phyloP scores from a whole-genome alignment of 2,888 invertebrate species.

The Mythimna ferrago region DNA sequence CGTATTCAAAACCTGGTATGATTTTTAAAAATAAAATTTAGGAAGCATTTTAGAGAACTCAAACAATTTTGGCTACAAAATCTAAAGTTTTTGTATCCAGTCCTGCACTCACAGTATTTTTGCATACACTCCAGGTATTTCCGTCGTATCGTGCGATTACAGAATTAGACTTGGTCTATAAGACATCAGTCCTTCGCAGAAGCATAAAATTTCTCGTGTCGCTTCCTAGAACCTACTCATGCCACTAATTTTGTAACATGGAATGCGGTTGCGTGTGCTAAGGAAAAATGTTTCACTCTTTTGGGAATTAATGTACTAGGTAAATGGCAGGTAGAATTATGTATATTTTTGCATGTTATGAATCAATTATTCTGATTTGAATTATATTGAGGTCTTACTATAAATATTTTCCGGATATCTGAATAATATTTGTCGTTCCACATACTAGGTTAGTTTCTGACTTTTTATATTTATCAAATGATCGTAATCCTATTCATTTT shows the following conservation, averaged over 20 bases:
- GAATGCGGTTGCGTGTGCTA: constrained; percentile 62
- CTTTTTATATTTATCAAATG: background rate
- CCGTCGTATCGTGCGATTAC: constrained; percentile 54
- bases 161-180: constrained; percentile 59
- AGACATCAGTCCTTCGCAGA: constrained; percentile 67
- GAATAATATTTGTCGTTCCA: background rate
- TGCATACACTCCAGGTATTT: constrained; percentile 56
- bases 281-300: constrained; percentile 55
- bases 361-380: constrained; percentile 30
- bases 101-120: constrained; percentile 36
- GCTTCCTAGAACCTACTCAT: constrained; percentile 67
- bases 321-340: constrained; percentile 23
- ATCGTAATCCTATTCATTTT: background rate
- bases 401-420: background rate
- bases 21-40: background rate
- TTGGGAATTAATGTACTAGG: constrained; percentile 32
- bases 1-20: constrained; percentile 5
- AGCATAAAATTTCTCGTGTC: constrained; percentile 62
- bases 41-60: background rate
- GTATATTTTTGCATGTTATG: constrained; percentile 40
- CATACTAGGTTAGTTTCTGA: background rate
- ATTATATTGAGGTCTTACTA: constrained; percentile 18
- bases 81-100: background rate
- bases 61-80: background rate
- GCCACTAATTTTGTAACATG: constrained; percentile 63